Evolutionary conservation across 2,888 invertebrate species (phyloP).

Genomic region (Drosophila paracracens): DNA sequence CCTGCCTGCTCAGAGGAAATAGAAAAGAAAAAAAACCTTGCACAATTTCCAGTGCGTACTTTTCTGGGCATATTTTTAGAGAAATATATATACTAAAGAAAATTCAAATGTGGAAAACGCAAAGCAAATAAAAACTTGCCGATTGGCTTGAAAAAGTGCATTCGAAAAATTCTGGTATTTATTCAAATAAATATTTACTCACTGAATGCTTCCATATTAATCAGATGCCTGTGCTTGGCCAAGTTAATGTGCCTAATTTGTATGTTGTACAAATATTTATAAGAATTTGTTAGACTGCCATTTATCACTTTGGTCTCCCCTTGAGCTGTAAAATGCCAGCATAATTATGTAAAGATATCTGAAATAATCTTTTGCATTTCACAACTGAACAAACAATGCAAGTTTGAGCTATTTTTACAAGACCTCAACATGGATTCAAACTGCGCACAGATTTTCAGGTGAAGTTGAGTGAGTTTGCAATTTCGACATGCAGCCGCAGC

Average conservation of each 20-base stretch:
- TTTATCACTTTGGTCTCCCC: neutral
- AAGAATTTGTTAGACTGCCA: neutral
- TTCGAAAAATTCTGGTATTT: neutral
- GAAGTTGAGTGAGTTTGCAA: constrained; percentile 17
- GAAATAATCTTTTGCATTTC: neutral
- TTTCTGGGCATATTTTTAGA: constrained; percentile 25
- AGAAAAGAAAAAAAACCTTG: constrained; percentile 25
- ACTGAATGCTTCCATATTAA: neutral
- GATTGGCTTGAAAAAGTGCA: neutral
- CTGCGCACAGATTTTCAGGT: constrained; percentile 9
- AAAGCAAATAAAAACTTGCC: constrained; percentile 8
- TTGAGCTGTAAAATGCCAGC: neutral
- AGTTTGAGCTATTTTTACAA: constrained; percentile 5
- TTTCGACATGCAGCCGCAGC: constrained; percentile 45
- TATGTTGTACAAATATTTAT: constrained; percentile 1
- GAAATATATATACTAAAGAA: constrained; percentile 41
- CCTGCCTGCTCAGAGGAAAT: constrained; percentile 22
- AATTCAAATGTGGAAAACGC: constrained; percentile 30
- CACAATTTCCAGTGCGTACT: constrained; percentile 46
- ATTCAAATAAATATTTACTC: neutral
- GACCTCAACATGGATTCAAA: neutral
- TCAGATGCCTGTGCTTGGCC: neutral
- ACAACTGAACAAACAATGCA: constrained; percentile 30
- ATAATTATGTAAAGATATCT: neutral
- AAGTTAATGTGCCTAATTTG: neutral